Evolutionary conservation across 2,888 invertebrate species (phyloP).

Genomic region (Oegoconia quadripuncta): DNA sequence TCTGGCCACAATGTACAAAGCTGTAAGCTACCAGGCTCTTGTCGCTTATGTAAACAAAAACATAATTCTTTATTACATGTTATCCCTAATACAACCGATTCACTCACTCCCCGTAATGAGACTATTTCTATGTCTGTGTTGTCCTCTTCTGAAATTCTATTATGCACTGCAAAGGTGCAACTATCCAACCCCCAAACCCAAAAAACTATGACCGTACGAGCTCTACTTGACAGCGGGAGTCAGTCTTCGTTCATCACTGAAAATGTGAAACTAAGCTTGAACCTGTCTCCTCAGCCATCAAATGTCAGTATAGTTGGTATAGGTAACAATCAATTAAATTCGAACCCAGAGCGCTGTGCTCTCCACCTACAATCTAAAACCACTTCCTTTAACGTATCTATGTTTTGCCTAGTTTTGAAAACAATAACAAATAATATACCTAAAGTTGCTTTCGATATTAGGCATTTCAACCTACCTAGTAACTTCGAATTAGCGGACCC

Average conservation of each 20-base stretch:
- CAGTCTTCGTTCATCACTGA: not conserved
- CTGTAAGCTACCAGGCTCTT: not conserved
- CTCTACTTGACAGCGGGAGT: too few species aligned
- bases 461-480: not conserved
- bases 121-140: not conserved
- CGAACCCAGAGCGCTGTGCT: not conserved
- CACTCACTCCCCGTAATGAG: not conserved
- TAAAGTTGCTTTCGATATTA: not conserved
- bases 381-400: not conserved
- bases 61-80: conserved; percentile 2
- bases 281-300: conserved; percentile 4
- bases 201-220: not conserved
- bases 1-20: too few species aligned
- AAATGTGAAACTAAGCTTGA: not conserved
- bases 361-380: not conserved
- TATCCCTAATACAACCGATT: too few species aligned
- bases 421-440: not conserved
- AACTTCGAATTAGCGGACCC: conserved; percentile 1
- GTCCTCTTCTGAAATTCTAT: not conserved
- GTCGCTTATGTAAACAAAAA: not conserved
- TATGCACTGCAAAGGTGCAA: not conserved
- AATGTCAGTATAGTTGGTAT: conserved; percentile 1
- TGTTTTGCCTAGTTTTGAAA: not conserved
- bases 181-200: not conserved
- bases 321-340: not conserved